phyloP scores from a whole-genome alignment of 92 coral and sea anemone genomes.

The Chrysogorgia sp. region DNA sequence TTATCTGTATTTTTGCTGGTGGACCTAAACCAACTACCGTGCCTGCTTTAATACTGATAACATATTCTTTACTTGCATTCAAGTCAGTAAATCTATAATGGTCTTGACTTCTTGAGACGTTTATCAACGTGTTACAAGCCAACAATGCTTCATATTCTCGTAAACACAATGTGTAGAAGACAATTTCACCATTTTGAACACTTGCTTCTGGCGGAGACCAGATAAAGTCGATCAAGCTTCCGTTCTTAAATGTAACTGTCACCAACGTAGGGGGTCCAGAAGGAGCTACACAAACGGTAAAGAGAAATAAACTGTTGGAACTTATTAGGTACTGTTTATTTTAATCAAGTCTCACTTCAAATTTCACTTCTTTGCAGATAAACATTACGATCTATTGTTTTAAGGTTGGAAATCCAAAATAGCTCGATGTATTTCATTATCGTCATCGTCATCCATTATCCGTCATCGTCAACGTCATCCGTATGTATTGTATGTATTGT shows the following conservation, averaged over 20 bases:
- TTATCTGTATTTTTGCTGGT: constrained; percentile 13
- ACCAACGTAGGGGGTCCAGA: constrained; percentile 8
- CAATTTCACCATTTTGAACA: constrained; percentile 7
- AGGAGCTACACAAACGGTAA: constrained; percentile 1
- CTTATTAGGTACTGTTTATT: too few relatives aligned
- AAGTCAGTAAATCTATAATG: background rate
- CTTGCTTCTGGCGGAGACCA: constrained; percentile 15
- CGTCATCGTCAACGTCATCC: too few relatives aligned
- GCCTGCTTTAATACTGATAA: constrained; percentile 18
- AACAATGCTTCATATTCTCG: constrained; percentile 6
- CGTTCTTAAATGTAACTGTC: background rate
- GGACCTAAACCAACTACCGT: constrained; percentile 23
- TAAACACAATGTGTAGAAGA: constrained; percentile 25
- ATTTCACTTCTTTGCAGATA: too few relatives aligned
- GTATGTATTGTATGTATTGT: too few relatives aligned
- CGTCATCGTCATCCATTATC: too few relatives aligned
- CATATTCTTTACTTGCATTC: constrained; percentile 5
- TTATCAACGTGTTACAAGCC: background rate
- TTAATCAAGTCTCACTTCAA: too few relatives aligned
- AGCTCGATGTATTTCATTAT: too few relatives aligned
- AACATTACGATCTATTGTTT: too few relatives aligned
- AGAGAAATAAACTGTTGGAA: too few relatives aligned
- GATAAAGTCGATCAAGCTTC: background rate
- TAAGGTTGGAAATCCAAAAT: too few relatives aligned
- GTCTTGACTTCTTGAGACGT: background rate